Conservation (phyloP, 2,113 vertebrate species). For the Phodopus roborovskii region DNA sequence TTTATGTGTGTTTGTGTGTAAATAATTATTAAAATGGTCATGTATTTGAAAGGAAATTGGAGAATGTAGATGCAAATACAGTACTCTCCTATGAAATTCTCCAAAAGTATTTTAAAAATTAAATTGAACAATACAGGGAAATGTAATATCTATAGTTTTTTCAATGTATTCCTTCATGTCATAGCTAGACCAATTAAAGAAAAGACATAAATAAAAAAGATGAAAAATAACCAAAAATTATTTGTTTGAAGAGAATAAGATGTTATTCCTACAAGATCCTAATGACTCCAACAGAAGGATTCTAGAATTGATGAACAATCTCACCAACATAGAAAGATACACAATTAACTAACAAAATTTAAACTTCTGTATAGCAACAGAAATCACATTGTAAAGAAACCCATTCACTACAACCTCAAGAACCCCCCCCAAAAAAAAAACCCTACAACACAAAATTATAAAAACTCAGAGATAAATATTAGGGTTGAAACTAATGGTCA, state of each 20-base stretch:
- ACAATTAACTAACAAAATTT: not conserved
- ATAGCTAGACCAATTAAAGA: not conserved
- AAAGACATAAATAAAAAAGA: not conserved
- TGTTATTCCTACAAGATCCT: not conserved
- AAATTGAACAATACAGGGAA: not conserved
- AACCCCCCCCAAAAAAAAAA: no score
- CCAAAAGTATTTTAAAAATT: not conserved
- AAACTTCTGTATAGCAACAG: accelerated
- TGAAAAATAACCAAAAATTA: not conserved
- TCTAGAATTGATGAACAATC: not conserved
- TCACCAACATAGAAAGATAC: not conserved
- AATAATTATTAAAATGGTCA: not conserved
- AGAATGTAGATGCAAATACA: no score
- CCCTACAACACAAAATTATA: no score
- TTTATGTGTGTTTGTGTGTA: no score
- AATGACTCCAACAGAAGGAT: not conserved
- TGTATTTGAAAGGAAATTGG: no score
- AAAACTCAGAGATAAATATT: no score
- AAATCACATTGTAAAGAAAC: not conserved
- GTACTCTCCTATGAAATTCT: no score
- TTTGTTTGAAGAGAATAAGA: not conserved
- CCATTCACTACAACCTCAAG: no score
- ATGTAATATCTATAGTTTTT: not conserved
- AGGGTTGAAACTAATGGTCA: no score
- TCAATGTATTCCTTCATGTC: not conserved